Conservation (phyloP, 2,113 vertebrate genomes). For the Myocastor coypus region DNA sequence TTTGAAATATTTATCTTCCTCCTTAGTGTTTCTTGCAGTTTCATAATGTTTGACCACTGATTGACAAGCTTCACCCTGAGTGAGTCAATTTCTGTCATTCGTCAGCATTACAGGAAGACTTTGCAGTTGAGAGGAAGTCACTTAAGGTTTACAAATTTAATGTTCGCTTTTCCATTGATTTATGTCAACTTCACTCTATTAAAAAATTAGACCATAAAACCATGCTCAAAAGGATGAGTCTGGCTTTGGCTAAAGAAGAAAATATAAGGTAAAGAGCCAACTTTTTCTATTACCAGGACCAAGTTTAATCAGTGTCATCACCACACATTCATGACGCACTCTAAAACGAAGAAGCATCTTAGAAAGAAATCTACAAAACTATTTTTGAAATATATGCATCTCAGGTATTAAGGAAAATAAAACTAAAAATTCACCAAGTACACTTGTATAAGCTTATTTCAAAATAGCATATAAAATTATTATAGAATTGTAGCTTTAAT, state of each 20-base stretch:
- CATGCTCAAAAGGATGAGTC: slow-evolving; percentile 71
- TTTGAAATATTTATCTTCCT: slow-evolving; percentile 56
- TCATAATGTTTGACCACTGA: slow-evolving; percentile 57
- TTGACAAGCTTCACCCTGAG: slow-evolving; percentile 68
- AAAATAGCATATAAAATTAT: not conserved
- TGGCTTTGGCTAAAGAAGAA: slow-evolving; percentile 55
- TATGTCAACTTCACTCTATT: slow-evolving; percentile 76
- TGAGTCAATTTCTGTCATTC: slow-evolving; percentile 71
- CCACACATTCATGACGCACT: slow-evolving; percentile 26
- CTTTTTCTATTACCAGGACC: slow-evolving; percentile 79
- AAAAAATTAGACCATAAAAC: slow-evolving; percentile 80
- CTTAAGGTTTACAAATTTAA: slow-evolving; percentile 66
- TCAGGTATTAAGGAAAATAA: not conserved
- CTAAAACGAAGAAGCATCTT: not conserved
- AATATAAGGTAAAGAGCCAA: slow-evolving; percentile 59
- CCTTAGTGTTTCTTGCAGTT: slow-evolving; percentile 17
- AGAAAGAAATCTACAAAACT: not conserved
- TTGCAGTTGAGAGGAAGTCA: not conserved
- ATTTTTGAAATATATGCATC: not conserved
- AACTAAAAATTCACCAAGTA: not conserved
- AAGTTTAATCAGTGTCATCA: slow-evolving; percentile 69
- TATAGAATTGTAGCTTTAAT: not conserved
- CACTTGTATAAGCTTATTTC: not conserved
- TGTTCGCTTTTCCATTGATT: slow-evolving; percentile 60
- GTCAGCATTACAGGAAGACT: slow-evolving; percentile 62